Conservation (phyloP, 2,113 vertebrate species). For the Oplegnathus fasciatus region DNA sequence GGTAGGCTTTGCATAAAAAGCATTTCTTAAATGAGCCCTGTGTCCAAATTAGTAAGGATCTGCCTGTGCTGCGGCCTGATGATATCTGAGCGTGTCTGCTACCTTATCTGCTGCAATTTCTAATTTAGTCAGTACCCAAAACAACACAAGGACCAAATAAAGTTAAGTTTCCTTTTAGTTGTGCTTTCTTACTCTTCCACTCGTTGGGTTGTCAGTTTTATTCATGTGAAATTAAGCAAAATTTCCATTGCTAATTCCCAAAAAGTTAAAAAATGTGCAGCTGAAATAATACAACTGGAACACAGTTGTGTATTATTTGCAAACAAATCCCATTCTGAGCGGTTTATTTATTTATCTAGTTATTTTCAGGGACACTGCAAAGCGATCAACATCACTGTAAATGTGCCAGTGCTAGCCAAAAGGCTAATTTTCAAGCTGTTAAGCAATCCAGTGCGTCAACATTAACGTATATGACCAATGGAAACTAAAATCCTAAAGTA, state of each 20-base stretch:
- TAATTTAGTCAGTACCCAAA: constrained; percentile 12
- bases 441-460: not conserved
- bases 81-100: not conserved
- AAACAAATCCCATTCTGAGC: no score
- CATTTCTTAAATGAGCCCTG: constrained; percentile 10
- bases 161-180: not conserved
- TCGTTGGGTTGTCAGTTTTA: not conserved
- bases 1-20: constrained; percentile 42
- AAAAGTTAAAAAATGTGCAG: not conserved
- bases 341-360: no score
- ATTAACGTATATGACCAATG: not conserved
- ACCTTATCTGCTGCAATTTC: not conserved
- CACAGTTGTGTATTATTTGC: no score
- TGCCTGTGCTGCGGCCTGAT: not conserved
- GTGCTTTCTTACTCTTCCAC: not conserved
- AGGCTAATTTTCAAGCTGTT: not conserved
- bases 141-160: not conserved
- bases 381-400: no score
- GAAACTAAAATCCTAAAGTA: not conserved
- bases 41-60: constrained; percentile 14
- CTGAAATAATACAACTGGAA: no score
- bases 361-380: no score
- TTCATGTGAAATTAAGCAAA: not conserved
- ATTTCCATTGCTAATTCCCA: not conserved
- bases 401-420: no score